Evolutionary conservation across 2,113 vertebrate species (phyloP).

Genomic region (Dipodomys merriami): DNA sequence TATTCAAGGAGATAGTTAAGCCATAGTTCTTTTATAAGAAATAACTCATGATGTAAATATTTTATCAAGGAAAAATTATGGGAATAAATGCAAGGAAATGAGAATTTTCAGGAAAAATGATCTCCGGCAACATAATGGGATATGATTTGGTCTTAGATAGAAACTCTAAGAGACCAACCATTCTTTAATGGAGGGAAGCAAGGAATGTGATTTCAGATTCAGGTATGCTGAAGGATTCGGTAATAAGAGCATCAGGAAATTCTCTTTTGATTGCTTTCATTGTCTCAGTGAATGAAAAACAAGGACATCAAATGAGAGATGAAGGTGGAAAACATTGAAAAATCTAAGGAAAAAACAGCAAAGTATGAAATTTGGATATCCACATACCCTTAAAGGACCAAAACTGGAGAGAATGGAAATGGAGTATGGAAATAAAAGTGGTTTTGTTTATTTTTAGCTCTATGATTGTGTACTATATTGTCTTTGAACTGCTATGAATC

Average conservation of each 20-base stretch:
- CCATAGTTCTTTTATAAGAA: not conserved
- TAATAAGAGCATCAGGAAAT: not conserved
- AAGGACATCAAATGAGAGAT: not conserved
- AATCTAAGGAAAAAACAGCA: not conserved
- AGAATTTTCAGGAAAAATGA: slow-evolving; percentile 2
- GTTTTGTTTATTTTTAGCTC: not conserved
- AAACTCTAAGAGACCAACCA: not conserved
- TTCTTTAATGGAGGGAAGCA: not conserved
- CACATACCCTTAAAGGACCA: not conserved
- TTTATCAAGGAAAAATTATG: not conserved
- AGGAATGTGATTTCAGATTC: not conserved
- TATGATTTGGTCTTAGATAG: not conserved
- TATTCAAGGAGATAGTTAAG: not conserved
- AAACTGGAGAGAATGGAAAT: not conserved
- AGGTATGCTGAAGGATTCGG: not conserved
- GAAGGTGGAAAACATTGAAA: not conserved
- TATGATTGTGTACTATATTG: not conserved
- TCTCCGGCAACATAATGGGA: not conserved
- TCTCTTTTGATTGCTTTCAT: slow-evolving; percentile 16
- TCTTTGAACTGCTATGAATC: not conserved
- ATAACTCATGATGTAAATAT: not conserved
- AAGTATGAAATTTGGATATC: not conserved
- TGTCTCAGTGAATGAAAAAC: slow-evolving; percentile 8
- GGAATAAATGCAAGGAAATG: no score
- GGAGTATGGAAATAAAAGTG: not conserved